Evolutionary conservation across 2,888 invertebrate species (phyloP).

Genomic region (Choreutis nemorana): DNA sequence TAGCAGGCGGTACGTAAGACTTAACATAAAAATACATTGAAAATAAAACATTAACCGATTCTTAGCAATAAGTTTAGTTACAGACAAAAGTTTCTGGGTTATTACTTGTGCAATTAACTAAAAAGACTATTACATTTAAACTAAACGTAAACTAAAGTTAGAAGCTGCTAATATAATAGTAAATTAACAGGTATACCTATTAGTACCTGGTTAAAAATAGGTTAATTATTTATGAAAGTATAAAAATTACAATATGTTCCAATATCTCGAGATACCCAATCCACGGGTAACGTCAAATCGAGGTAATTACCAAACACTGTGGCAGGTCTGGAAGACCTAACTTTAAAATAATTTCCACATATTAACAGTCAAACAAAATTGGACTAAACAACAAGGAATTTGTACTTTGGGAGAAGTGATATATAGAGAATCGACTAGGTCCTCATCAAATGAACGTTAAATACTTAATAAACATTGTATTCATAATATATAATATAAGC

Average conservation of each 20-base stretch:
- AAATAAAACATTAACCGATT: constrained; percentile 14
- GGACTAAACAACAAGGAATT: constrained; percentile 69
- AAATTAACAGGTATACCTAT: no score
- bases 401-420: constrained; percentile 69
- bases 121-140: constrained; percentile 41
- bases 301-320: no score
- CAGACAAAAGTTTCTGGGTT: constrained; percentile 20
- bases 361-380: constrained; percentile 67
- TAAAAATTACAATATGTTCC: no score
- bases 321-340: no score
- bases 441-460: constrained; percentile 66
- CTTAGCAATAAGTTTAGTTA: constrained; percentile 4
- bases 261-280: no score
- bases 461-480: constrained; percentile 65
- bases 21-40: constrained; percentile 33
- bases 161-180: constrained; percentile 41
- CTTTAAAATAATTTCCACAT: constrained; percentile 61
- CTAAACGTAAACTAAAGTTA: constrained; percentile 44
- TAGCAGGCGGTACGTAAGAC: constrained; percentile 57
- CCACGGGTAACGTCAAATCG: no score
- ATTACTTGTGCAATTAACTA: constrained; percentile 53
- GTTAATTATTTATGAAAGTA: constrained; percentile 23
- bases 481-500: constrained; percentile 64
- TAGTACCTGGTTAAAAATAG: no score
- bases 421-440: constrained; percentile 67